Evolutionary conservation across 30 jellyfish, hydroid and myxozoan species (phyloP).

Genomic region (Pelagia noctiluca): DNA sequence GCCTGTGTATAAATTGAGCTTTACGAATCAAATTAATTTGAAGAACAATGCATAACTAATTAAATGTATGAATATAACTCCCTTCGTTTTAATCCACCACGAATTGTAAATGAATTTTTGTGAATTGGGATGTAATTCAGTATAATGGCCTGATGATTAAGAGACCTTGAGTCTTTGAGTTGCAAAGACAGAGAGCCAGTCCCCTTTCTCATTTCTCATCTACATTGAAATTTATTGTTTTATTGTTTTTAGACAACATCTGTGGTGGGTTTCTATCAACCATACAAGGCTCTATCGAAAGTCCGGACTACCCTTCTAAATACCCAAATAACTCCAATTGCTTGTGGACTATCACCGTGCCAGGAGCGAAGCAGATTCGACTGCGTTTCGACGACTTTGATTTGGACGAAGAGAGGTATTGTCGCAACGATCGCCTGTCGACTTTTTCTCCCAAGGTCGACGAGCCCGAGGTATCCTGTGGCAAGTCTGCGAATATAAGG

Average conservation of each 20-base stretch:
- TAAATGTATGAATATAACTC: too few species aligned
- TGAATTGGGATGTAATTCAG: too few species aligned
- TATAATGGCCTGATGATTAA: too few species aligned
- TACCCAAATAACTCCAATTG: slow-evolving; percentile 69
- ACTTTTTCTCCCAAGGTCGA: slow-evolving; percentile 10
- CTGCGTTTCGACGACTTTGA: slow-evolving; percentile 56
- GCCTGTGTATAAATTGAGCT: too few species aligned
- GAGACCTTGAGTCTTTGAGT: too few species aligned
- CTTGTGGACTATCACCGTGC: slow-evolving; percentile 74
- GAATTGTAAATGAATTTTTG: too few species aligned
- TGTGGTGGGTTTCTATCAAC: slow-evolving; percentile 87
- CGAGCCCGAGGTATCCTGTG: slow-evolving; percentile 44
- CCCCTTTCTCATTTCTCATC: too few species aligned
- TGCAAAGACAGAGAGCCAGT: too few species aligned
- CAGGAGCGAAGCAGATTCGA: slow-evolving; percentile 44
- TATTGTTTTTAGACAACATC: slow-evolving; percentile 26
- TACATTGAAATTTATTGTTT: too few species aligned
- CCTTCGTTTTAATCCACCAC: too few species aligned
- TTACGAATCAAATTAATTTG: too few species aligned
- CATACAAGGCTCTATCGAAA: slow-evolving; percentile 51
- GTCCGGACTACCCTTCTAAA: slow-evolving; percentile 72
- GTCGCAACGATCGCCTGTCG: slow-evolving; percentile 65
- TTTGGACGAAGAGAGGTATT: slow-evolving; percentile 54
- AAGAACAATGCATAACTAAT: too few species aligned
- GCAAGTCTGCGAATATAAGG: slow-evolving; percentile 23